Base-by-base conservation (phyloP, 2,888 invertebrate species). In the Lasioglossum oenotherae region DNA sequence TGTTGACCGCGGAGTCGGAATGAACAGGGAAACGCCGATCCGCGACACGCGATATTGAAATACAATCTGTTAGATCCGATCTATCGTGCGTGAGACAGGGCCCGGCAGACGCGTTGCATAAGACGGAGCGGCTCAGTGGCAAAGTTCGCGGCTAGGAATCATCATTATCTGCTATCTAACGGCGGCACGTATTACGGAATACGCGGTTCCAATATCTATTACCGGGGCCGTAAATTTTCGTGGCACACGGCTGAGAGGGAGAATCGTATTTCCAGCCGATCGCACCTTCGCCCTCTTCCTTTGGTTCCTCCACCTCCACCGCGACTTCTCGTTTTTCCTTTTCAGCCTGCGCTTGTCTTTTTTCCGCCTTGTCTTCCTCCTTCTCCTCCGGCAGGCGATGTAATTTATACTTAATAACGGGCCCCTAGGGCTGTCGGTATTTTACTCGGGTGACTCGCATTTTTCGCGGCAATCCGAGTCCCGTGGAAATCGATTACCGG, bases 191-290 rank as follows among this genome's bases (percentile, higher is more conserved):
- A 91, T 91, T 91, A 90, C 88, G 90, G 87, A 91, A 90, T 91
- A 89, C 86, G 79, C 87, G 84, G 90, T 87, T 91, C 85, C 91
- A 89, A 91, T 91, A 91, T 91, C 91, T 91, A 91, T 91, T 91
- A 91, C 91, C 71, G 73, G 27, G 84, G 72, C 60, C 85, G 84
- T 91, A 91, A 91, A 91, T 91, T 91, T 72, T 89, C 78, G 85
- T 12, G 79, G 80, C 86, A 85, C 85, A 84, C 78, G 82, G 86
- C 87, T 81, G 80, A 82, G 86, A 74, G 86, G 90, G 44, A 75
- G 86, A 91, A 90, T 91, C 91, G 91, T 84, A 90, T 91, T 91
- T 91, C 91, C 91, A 90, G 84, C 79, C 87, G 91, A 91, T 91
- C 90, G 90, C 86, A 78, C 85, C 82, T 83, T 81, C 64, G 74